Evolutionary conservation across 2,888 invertebrate species (phyloP).

Genomic region (Lasioglossum zephyrum): DNA sequence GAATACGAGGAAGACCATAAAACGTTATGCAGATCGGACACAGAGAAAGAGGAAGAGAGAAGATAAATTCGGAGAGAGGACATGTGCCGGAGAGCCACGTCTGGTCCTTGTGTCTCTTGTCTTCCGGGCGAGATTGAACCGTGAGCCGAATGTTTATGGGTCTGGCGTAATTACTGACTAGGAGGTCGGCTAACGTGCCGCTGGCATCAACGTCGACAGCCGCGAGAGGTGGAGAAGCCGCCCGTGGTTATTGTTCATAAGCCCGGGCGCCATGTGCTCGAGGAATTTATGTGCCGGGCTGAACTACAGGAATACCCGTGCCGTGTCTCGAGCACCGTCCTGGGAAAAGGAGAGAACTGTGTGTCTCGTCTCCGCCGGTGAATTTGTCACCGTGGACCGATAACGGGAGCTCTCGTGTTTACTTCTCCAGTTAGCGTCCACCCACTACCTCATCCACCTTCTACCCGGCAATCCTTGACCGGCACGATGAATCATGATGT

Average conservation of each 20-base stretch:
- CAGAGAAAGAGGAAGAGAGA: not conserved
- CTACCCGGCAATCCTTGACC: constrained; percentile 27
- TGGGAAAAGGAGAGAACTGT: constrained; percentile 34
- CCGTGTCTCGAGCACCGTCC: constrained; percentile 33
- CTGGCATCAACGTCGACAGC: constrained; percentile 56
- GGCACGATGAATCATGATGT: constrained; percentile 49
- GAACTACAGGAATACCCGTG: constrained; percentile 57
- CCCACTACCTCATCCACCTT: not conserved
- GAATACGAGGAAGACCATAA: not conserved
- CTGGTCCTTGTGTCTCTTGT: constrained; percentile 56
- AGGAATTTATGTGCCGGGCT: constrained; percentile 80
- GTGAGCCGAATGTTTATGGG: constrained; percentile 78
- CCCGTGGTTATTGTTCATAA: constrained; percentile 81
- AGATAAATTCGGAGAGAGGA: constrained; percentile 1
- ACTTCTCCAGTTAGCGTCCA: constrained; percentile 39
- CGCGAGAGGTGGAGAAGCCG: constrained; percentile 43
- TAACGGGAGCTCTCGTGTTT: constrained; percentile 55
- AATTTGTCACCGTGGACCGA: constrained; percentile 59
- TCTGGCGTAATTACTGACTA: constrained; percentile 78
- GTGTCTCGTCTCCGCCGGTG: constrained; percentile 25
- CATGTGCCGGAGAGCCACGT: constrained; percentile 52
- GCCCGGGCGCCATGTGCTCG: constrained; percentile 79
- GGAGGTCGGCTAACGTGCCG: constrained; percentile 71
- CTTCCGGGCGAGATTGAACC: constrained; percentile 75
- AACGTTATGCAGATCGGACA: not conserved